A percentile compares a stretch with the other conserved stretches of the same genome.
Evolutionary conservation across 2,113 vertebrate species (phyloP).

Genomic region (rabbit (Oryctolagus cuniculus)): DNA sequence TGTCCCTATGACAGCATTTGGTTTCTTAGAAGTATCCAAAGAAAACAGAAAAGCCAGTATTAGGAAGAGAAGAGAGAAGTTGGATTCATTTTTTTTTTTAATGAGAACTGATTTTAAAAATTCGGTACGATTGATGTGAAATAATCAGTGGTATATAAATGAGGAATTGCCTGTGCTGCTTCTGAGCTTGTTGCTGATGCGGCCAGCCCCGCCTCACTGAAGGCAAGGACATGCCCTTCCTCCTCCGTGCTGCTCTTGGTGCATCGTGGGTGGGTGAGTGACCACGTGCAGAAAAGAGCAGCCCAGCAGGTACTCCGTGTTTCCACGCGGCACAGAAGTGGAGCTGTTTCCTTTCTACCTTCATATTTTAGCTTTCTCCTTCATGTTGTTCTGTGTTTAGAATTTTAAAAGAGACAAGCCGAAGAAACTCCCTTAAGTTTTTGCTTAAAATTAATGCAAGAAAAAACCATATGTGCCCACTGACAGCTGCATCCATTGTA

Average conservation of each 20-base stretch:
- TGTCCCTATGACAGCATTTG: not conserved
- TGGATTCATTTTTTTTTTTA: constrained; percentile 32
- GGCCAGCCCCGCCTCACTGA: not conserved
- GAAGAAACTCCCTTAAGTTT: not conserved
- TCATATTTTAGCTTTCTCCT: not conserved
- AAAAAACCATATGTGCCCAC: not conserved
- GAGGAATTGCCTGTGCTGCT: not conserved
- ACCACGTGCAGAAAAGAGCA: not conserved
- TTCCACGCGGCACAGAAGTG: not conserved
- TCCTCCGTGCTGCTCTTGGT: not conserved
- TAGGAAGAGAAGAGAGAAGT: not conserved
- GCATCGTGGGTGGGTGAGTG: not conserved
- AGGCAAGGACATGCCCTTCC: not conserved
- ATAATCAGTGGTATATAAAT: constrained; percentile 3
- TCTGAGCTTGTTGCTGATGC: not conserved
- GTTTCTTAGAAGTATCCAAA: not conserved
- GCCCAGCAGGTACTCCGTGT: not conserved
- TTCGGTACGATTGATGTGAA: not conserved
- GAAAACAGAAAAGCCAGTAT: not conserved
- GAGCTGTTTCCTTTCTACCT: not conserved
- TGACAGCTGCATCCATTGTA: not conserved
- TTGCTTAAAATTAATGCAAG: not conserved
- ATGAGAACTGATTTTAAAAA: not conserved
- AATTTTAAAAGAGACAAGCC: not conserved
- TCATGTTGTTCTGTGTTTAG: not conserved